These are phyloP conservation scores for Panthera tigris DNA, from an alignment of 2,113 vertebrate species.

Conservation along the genomic window DNA sequence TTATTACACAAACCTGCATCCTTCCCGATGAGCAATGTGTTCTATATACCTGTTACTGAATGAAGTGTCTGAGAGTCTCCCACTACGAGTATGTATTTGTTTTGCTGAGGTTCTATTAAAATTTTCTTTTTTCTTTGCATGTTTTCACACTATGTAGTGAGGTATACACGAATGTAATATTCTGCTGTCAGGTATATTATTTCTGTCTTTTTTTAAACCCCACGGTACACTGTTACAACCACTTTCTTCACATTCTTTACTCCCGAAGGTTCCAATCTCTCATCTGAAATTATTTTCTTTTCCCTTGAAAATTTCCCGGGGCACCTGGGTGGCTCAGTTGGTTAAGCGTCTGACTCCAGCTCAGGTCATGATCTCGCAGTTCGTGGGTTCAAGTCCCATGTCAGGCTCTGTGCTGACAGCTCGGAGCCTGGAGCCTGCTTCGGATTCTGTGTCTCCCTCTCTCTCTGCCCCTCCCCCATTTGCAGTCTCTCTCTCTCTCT, in stretches of 20 bases:
- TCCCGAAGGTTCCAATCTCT: background rate
- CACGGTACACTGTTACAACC: background rate
- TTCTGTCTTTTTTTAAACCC: background rate
- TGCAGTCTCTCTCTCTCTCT: too few relatives aligned
- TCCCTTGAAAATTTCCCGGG: background rate
- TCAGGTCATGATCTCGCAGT: too few relatives aligned
- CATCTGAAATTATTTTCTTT: background rate
- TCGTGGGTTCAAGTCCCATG: too few relatives aligned
- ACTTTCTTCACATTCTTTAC: background rate
- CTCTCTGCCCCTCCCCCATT: too few relatives aligned
- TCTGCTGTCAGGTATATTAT: background rate
- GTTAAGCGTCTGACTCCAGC: too few relatives aligned
- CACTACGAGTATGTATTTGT: background rate
- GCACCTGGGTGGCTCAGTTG: too few relatives aligned
- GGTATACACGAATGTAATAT: background rate
- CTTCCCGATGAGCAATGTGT: background rate
- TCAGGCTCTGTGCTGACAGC: too few relatives aligned
- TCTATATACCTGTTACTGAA: background rate
- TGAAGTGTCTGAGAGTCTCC: background rate
- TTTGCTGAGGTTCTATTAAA: background rate
- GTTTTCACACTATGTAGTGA: background rate
- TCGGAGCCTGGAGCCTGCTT: too few relatives aligned
- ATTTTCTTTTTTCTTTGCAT: background rate
- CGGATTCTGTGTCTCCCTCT: too few relatives aligned
- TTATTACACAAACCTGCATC: background rate